Conservation (phyloP, 2,797 vertebrate species). For the Manis javanica region DNA sequence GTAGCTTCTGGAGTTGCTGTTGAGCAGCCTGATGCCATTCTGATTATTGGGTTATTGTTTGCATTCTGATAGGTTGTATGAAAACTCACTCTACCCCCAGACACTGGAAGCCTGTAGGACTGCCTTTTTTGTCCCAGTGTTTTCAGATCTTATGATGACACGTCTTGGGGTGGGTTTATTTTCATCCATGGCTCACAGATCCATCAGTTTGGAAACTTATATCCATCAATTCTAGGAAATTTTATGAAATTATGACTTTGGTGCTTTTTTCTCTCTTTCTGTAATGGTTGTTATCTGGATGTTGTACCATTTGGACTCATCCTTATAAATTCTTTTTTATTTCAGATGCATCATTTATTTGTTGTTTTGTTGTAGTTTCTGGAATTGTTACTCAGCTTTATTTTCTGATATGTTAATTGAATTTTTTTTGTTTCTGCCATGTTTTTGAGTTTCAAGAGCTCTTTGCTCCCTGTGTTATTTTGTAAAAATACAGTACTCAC, state of each 20-base stretch:
- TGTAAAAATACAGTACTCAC: not conserved
- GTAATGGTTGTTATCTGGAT: not conserved
- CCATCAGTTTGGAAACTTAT: not conserved
- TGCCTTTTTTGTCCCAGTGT: not conserved
- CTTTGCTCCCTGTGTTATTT: not conserved
- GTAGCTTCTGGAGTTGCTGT: not conserved
- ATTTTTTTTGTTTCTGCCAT: not conserved
- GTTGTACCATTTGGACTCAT: not conserved
- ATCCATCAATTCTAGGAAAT: not conserved
- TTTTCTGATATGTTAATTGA: not conserved
- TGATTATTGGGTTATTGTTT: not conserved
- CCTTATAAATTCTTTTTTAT: not conserved
- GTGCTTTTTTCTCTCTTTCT: not conserved
- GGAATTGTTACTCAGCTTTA: not conserved
- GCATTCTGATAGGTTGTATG: not conserved
- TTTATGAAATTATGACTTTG: not conserved
- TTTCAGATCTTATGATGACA: not conserved
- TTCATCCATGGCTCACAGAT: not conserved
- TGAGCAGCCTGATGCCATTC: not conserved
- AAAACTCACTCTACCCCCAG: not conserved
- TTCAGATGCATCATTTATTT: not conserved
- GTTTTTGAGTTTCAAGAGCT: not conserved
- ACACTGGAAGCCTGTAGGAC: not conserved
- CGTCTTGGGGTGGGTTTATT: not conserved
- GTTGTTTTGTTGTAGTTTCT: not conserved